Conservation (phyloP, 2,113 vertebrate genomes). For the Anarrhichthys ocellatus region DNA sequence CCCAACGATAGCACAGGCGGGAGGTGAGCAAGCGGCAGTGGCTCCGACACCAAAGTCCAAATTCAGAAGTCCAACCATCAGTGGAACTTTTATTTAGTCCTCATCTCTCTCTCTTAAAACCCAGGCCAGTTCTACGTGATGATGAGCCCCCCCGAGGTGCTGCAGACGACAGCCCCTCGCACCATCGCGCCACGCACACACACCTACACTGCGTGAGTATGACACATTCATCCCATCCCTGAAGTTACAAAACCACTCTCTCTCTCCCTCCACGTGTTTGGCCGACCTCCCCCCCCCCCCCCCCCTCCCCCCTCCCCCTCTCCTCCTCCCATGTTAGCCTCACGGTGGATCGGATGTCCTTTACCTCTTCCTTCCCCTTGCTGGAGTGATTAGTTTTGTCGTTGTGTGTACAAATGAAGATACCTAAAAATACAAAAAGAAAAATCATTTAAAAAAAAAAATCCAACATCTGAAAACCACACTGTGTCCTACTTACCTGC, state of each 20-base stretch:
- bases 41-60: neutral
- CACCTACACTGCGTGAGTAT: constrained; percentile 89
- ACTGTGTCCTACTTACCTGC: constrained; percentile 83
- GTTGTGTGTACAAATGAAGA: constrained; percentile 58
- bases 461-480: constrained; percentile 65
- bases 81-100: neutral
- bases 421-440: constrained; percentile 7
- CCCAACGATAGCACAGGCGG: constrained; percentile 87
- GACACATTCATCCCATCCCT: neutral
- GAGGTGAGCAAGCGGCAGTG: constrained; percentile 76
- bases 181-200: constrained; percentile 91
- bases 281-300: neutral
- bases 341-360: constrained; percentile 12
- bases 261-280: neutral
- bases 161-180: constrained; percentile 87
- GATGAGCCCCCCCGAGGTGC: constrained; percentile 92
- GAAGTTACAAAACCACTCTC: constrained; percentile 11
- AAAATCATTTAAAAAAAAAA: constrained; percentile 41
- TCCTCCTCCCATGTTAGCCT: neutral
- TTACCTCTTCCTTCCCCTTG: constrained; percentile 21
- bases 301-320: too few relatives aligned
- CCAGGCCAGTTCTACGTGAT: constrained; percentile 94
- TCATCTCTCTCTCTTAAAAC: neutral
- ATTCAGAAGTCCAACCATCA: too few relatives aligned
- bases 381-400: constrained; percentile 49